Base-by-base conservation (phyloP, 1,140 invertebrate species). In the Drosophila baimaii region DNA sequence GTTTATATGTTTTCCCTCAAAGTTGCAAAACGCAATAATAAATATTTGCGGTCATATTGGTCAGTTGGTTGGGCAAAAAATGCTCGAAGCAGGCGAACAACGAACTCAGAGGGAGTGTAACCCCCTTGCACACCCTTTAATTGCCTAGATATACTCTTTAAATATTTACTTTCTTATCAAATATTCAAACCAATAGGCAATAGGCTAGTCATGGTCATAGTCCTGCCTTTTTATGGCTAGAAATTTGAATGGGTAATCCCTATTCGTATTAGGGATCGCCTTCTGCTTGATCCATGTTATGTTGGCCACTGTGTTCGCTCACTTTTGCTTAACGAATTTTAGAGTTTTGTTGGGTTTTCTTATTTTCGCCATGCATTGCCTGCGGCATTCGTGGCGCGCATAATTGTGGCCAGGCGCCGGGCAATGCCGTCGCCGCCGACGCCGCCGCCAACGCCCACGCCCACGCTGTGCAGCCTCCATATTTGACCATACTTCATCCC, bases 11-110 rank as follows among this genome's bases (percentile, higher is more conserved):
- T 55, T 49, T 56, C 56, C 35, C 41, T 21, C 57, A 64, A 70
- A 80, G 56, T 65, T 72, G 63, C 54, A 57, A 44, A 75, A 75
- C 68, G 82, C 78, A 77, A 85, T 81, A 81, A 81, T 81, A 85
- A 86, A 85, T 85, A 85, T 85, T 85, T 85, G 77, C 61, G 74
- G 78, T 54, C 41, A 86, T 86, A 75, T 85, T 81, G 69, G 64
- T 55, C 47, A 49, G 43, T 44, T 43, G 15, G 55, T 56, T 66
- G 21, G 31, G 39, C 29, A 17, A 29, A 29, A 39, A 31, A 17
- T 51, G 37, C 56, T 57, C 23, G 39, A 58, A 49, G 27, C 52
- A 17, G 54, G 37, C 17, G 10, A 27, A 56, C 27, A 35, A 23
- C 21, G 12, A 25, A 25, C 13, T 5, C 33, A 2, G 6, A 25